phyloP scores from a whole-genome alignment of 2,797 vertebrate species.

The Aplochiton taeniatus region DNA sequence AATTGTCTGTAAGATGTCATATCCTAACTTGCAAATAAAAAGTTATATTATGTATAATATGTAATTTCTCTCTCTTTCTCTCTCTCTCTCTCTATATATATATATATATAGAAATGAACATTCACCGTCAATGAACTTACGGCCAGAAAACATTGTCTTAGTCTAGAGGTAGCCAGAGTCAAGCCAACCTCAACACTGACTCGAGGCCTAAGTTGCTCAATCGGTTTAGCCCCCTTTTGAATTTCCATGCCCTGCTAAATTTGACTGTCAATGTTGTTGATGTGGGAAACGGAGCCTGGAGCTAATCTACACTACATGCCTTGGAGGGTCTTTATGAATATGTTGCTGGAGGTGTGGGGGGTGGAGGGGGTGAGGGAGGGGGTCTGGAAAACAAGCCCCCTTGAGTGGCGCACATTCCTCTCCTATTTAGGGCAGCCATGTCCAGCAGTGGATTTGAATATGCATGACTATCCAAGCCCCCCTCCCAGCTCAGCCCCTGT shows the following conservation, averaged over 20 bases:
- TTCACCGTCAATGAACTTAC: no score
- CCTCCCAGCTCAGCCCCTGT: constrained; percentile 69
- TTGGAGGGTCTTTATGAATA: constrained; percentile 64
- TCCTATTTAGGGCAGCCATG: constrained; percentile 80
- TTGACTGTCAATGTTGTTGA: constrained; percentile 56
- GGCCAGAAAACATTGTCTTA: no score
- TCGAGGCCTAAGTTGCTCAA: constrained; percentile 38
- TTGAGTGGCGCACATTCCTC: constrained; percentile 73
- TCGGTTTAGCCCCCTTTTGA: constrained; percentile 44
- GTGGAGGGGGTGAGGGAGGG: constrained; percentile 40
- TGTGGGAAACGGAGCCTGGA: constrained; percentile 47
- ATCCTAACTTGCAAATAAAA: no score
- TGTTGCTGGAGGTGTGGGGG: constrained; percentile 59
- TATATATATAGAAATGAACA: no score
- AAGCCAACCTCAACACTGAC: constrained; percentile 27
- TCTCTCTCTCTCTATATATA: no score
- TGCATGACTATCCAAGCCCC: constrained; percentile 77
- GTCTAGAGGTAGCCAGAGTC: not conserved
- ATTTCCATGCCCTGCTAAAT: constrained; percentile 55
- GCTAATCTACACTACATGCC: constrained; percentile 63
- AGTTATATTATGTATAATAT: no score
- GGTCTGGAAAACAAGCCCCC: constrained; percentile 67
- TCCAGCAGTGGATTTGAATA: constrained; percentile 83
- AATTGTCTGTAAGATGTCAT: no score
- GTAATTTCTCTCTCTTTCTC: no score